A percentile compares a stretch with the other conserved stretches of the same genome.
These are phyloP conservation scores for Dugesia japonica DNA, from an alignment of 2,888 invertebrate genomes.

Conservation along the genomic window DNA sequence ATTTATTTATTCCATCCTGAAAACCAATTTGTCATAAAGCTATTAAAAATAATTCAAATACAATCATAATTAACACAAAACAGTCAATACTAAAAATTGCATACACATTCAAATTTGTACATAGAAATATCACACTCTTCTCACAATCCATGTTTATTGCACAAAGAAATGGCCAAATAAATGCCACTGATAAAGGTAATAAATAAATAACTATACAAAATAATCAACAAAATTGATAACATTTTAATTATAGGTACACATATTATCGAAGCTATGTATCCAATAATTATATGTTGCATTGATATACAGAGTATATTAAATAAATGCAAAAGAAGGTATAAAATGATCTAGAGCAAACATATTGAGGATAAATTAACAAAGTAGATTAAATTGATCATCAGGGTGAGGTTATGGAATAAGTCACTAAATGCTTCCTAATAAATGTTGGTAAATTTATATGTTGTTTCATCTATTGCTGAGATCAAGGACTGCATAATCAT, in stretches of 20 bases:
- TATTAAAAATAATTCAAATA: constrained; percentile 7
- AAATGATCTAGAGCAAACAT: constrained; percentile 17
- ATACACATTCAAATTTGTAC: constrained; percentile 5
- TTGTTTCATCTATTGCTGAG: constrained; percentile 29
- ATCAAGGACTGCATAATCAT: constrained; percentile 31
- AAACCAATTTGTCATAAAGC: constrained; percentile 20
- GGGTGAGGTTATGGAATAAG: constrained; percentile 16
- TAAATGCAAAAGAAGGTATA: constrained; percentile 20
- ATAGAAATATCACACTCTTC: no score
- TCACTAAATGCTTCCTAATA: constrained; percentile 14
- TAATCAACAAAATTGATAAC: constrained; percentile 15
- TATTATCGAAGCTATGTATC: neutral
- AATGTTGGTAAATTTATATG: neutral
- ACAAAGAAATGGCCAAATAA: constrained; percentile 11
- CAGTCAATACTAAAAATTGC: neutral
- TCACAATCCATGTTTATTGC: constrained; percentile 11
- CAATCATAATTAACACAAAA: neutral
- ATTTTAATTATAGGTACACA: neutral
- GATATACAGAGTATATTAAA: constrained; percentile 2
- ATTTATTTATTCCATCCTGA: neutral
- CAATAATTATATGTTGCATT: constrained; percentile 6
- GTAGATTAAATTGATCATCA: neutral
- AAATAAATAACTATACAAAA: constrained; percentile 20
- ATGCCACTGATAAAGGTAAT: constrained; percentile 11
- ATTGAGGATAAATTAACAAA: constrained; percentile 17